Conservation (phyloP, 2,113 vertebrate species). For the Antechinus flavipes region DNA sequence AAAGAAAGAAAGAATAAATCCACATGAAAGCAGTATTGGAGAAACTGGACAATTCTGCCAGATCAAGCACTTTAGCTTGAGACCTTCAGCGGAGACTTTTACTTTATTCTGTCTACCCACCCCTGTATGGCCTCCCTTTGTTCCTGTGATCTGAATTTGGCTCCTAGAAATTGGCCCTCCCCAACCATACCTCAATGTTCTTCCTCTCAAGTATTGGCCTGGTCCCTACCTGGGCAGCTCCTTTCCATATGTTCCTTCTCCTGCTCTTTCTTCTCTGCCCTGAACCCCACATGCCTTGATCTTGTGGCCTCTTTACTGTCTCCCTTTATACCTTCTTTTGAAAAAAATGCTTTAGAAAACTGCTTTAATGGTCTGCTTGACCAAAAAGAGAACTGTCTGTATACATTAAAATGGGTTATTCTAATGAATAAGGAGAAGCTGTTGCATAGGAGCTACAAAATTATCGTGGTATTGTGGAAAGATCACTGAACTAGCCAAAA, state of each 20-base stretch:
- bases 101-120: not conserved
- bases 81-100: not conserved
- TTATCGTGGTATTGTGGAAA: not conserved
- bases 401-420: not conserved
- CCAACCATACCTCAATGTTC: not conserved
- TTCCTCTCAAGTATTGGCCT: not conserved
- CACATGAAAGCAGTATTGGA: not conserved
- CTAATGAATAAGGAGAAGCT: not conserved
- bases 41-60: not conserved
- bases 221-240: rapidly evolving
- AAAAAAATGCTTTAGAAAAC: not conserved
- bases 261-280: not conserved
- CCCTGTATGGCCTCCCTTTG: not conserved
- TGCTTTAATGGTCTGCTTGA: not conserved
- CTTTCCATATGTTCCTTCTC: not conserved
- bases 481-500: not conserved
- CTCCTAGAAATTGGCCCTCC: rapidly evolving
- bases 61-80: not conserved
- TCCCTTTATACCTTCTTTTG: no score
- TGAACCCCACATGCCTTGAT: not conserved
- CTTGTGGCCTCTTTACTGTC: not conserved
- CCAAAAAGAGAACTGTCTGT: not conserved
- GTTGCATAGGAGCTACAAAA: not conserved
- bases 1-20: not conserved
- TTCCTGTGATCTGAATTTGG: not conserved